Evolutionary conservation across 2,113 vertebrate species (phyloP).

Genomic region (Paramormyrops kingsleyae): DNA sequence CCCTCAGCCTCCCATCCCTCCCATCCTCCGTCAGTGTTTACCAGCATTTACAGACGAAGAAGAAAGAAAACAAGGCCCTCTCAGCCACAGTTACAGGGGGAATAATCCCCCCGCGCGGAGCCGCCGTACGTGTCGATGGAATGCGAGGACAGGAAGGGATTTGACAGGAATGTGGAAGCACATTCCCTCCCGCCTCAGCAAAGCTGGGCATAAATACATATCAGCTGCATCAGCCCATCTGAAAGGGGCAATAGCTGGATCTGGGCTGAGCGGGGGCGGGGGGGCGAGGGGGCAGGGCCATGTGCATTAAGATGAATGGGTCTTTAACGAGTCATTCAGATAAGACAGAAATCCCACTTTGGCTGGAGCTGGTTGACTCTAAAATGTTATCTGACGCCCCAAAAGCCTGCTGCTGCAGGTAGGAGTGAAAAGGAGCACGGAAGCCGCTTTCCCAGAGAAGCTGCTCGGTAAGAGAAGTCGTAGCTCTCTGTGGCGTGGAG

Average conservation of each 20-base stretch:
- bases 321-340: neutral
- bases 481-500: neutral
- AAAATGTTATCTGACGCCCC: neutral
- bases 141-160: neutral
- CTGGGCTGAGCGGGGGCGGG: neutral
- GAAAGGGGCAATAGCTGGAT: neutral
- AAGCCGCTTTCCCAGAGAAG: neutral
- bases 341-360: neutral
- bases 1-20: neutral
- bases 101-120: neutral
- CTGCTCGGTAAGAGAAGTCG: neutral
- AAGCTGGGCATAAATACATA: neutral
- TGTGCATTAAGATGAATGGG: constrained; percentile 1
- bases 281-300: neutral
- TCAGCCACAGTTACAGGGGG: neutral
- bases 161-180: neutral
- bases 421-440: neutral
- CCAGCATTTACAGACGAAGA: neutral
- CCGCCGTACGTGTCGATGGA: neutral
- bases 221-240: neutral
- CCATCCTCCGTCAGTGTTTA: neutral
- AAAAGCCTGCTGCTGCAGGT: neutral
- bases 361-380: neutral
- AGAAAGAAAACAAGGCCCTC: neutral
- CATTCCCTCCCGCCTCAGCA: neutral